These are phyloP conservation scores for Pristionchus maxplancki DNA, from an alignment of 2,888 invertebrate genomes.

Conservation along the genomic window DNA sequence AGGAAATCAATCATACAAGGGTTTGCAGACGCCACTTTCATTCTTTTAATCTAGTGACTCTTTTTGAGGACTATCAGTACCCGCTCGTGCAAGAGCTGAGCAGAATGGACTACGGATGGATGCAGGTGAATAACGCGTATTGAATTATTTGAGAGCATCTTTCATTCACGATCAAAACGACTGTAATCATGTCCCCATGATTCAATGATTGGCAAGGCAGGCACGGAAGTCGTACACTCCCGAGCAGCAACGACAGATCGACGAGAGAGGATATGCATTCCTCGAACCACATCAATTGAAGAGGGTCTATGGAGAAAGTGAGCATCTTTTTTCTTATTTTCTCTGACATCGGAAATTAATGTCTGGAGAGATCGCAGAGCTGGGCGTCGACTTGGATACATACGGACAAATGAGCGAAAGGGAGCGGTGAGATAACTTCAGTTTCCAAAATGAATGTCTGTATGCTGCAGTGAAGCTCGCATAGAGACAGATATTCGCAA, in stretches of 20 bases:
- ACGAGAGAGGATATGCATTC: constrained; percentile 62
- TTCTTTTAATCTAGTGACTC: no score
- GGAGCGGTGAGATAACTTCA: not conserved
- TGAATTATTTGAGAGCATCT: no score
- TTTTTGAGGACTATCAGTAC: constrained; percentile 62
- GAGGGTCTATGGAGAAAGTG: constrained; percentile 58
- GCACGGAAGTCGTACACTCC: constrained; percentile 53
- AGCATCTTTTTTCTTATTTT: no score
- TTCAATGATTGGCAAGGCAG: no score
- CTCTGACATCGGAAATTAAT: no score
- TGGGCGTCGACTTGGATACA: constrained; percentile 42
- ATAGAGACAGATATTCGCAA: constrained; percentile 63
- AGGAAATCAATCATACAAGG: constrained; percentile 55
- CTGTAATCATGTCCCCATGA: no score
- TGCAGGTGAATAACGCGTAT: constrained; percentile 50
- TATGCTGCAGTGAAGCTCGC: constrained; percentile 53
- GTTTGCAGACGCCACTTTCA: not conserved
- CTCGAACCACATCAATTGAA: constrained; percentile 63
- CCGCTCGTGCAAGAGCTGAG: constrained; percentile 66
- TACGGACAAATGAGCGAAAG: constrained; percentile 50
- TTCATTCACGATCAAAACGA: no score
- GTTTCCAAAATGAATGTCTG: no score
- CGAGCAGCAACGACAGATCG: constrained; percentile 61
- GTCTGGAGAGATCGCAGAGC: constrained; percentile 31
- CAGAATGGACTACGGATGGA: constrained; percentile 62